phyloP scores from a whole-genome alignment of 2,113 vertebrate genomes.

The Archilochus colubris region DNA sequence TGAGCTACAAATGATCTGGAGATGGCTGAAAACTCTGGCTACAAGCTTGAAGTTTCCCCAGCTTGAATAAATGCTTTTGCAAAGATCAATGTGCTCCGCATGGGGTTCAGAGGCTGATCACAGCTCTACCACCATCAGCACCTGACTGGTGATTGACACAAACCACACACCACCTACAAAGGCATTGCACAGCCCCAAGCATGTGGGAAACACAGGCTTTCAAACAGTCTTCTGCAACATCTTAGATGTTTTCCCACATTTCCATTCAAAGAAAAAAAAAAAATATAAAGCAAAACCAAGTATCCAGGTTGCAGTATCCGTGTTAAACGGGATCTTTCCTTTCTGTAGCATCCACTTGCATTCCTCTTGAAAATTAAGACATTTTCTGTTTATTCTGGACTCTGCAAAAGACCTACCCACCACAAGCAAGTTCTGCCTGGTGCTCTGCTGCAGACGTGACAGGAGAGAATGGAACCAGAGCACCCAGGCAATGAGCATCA shows the following conservation, averaged over 20 bases:
- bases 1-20: not conserved
- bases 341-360: not conserved
- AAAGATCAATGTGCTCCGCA: not conserved
- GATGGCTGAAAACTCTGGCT: not conserved
- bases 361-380: slow-evolving; percentile 1
- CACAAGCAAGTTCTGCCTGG: not conserved
- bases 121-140: slow-evolving; percentile 21
- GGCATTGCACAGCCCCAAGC: not conserved
- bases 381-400: slow-evolving; percentile 1
- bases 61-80: slow-evolving; percentile 2
- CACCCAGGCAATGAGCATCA: not conserved
- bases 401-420: not conserved
- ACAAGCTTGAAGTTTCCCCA: slow-evolving; percentile 18
- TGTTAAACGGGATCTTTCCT: slow-evolving; percentile 8
- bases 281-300: too few relatives aligned
- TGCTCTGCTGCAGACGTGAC: not conserved
- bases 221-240: slow-evolving; percentile 17
- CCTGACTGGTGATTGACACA: slow-evolving; percentile 54
- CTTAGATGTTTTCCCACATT: slow-evolving; percentile 22
- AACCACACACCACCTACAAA: slow-evolving; percentile 63
- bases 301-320: not conserved
- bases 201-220: not conserved
- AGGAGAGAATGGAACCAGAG: not conserved
- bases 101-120: not conserved
- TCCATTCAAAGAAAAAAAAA: not conserved